These are phyloP conservation scores for Boloria selene DNA, from an alignment of 2,888 invertebrate species.

Conservation along the genomic window DNA sequence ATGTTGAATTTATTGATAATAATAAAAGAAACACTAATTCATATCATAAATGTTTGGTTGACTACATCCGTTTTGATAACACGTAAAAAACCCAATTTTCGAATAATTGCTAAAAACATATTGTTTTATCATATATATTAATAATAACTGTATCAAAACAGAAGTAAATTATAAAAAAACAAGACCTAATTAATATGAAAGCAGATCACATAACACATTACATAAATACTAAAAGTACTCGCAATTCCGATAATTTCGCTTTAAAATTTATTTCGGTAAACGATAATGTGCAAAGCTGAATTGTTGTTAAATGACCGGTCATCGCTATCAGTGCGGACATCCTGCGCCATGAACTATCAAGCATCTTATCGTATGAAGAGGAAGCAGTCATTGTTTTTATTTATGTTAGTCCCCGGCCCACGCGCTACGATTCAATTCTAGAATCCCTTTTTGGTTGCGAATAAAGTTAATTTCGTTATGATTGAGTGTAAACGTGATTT, in stretches of 20 bases:
- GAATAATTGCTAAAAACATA: no score
- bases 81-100: no score
- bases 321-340: slow-evolving; percentile 72
- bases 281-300: slow-evolving; percentile 30
- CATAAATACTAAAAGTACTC: background rate
- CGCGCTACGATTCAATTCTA: slow-evolving; percentile 53
- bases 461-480: slow-evolving; percentile 47
- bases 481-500: slow-evolving; percentile 49
- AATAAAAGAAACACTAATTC: no score
- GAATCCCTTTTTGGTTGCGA: slow-evolving; percentile 58
- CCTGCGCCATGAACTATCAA: slow-evolving; percentile 57
- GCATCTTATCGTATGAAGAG: slow-evolving; percentile 63
- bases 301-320: slow-evolving; percentile 63
- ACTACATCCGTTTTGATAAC: no score
- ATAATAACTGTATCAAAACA: no score
- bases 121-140: no score
- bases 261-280: slow-evolving; percentile 18
- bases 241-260: slow-evolving; percentile 12
- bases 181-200: background rate
- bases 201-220: background rate
- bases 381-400: slow-evolving; percentile 77
- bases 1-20: background rate
- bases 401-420: slow-evolving; percentile 65
- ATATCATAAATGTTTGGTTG: no score
- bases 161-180: background rate